Evolutionary conservation across 2,888 invertebrate species (phyloP), one percentile per base, ranked within the genome.

Genomic region (Hypena proboscidalis): DNA sequence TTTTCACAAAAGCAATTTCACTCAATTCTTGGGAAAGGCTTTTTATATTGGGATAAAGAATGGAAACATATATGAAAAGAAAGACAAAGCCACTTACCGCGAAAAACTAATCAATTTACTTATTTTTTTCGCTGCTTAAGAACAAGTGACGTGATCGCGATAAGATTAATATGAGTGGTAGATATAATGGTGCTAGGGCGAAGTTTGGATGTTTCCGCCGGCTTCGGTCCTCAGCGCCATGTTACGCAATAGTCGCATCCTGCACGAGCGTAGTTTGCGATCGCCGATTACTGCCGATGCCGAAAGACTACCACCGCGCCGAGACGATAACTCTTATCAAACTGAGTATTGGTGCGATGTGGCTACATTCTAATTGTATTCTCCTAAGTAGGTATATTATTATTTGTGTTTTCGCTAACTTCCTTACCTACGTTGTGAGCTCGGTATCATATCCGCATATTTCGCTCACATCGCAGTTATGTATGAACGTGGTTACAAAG

Each of bases 151-250:
- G 15, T 39, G 17, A 19, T 27, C 21, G 27, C 35, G 37, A 17
- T 32, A 39, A 46, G 25, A 50, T 61, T 47, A 44, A 48, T 54
- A 54, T 47, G 45, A n/a, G n/a, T 32, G 40, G 27, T 54, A 37
- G 36, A 47, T 39, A 35, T 39, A 43, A 5, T 2, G 6, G 8
- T 8, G 5, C n/a, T 3, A n/a, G 7, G 7, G 0, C 27, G 27
- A 14, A 1, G 5, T 13, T 17, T 2, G n/a, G 13, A n/a, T n/a
- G 3, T 13, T 2, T 14, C 8, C 15, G 15, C 5, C 15, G 8
- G 15, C 4, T 14, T 27, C 13, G 13, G 2, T 4, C 21, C 29
- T 38, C 25, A 25, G 34, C 9, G 36, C 19, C 38, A 30, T 21
- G 25, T 56, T 33, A 31, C 29, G 46, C 38, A 31, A 58, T 36